Base-by-base conservation (phyloP, 2,113 vertebrate genomes). In the Platycercus adscitus region DNA sequence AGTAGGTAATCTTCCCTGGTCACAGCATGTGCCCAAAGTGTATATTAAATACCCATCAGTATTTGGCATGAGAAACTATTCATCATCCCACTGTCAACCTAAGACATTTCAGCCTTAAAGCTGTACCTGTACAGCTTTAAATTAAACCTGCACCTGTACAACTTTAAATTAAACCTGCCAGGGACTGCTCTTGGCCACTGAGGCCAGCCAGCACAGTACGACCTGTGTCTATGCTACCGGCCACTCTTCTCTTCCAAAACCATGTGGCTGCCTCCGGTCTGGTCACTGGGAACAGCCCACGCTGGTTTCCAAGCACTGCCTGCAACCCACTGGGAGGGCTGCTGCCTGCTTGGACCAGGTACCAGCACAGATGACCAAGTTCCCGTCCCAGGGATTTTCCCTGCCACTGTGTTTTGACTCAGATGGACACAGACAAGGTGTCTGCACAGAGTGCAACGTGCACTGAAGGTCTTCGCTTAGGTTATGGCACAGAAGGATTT, bases 371-470 rank as follows among this genome's bases (percentile, higher is more conserved):
- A 92, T 75, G 94, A 93, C 76, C 0, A 14, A 92, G 88, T 92
- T 95, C 86, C 83, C 71, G 0, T 95, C 91, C 88, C 68, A 86
- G 94, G 96, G 95, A 95, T 93, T 97, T 94, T 97, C 96, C 96
- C 86, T 95, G 88, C 44, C 58, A 5, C 88, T 93, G 61, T 91
- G 91, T 90, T 92, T 26, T 94, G 76, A 90, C 80, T 94, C 68
- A 49, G 75, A 82, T 73, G 63, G 64, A 90, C 0, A 7, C 37
- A 70, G 88, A 69, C 49, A 58, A 83, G n/a, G 69, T 6, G 63
- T 58, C 81, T 69, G 81, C 75, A 39, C 9, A 24, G 66, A 47
- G 19, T 20, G 26, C 16, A 41, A 44, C 29, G 43, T 0, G 1
- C 4, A 2, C 53, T 64, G 76, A 86, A 88, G 72, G 19, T 13